Evolutionary conservation across 1,140 invertebrate genomes (phyloP).

Genomic region (Akabosia matsudoensis): DNA sequence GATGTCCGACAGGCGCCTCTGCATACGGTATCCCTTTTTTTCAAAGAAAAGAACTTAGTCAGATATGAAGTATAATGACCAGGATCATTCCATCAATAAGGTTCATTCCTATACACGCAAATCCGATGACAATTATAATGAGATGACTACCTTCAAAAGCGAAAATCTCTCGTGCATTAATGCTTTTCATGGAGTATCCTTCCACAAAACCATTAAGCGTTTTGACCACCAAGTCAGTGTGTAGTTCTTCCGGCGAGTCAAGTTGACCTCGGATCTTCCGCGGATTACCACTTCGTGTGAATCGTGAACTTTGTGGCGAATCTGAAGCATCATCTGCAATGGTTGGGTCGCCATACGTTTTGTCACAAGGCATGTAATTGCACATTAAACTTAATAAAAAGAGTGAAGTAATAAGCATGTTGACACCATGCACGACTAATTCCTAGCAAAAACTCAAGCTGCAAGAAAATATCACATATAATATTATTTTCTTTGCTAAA

Average conservation of each 20-base stretch:
- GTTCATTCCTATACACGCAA: too few relatives aligned
- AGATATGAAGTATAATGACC: not conserved
- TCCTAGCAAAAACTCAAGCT: not conserved
- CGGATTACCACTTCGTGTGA: not conserved
- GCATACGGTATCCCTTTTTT: constrained; percentile 20
- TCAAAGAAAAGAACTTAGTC: not conserved
- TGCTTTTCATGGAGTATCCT: not conserved
- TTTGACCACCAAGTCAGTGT: not conserved
- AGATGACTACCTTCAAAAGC: constrained; percentile 11
- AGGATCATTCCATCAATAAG: too few relatives aligned
- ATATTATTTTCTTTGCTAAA: too few relatives aligned
- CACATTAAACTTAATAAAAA: constrained; percentile 30
- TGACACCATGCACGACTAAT: not conserved
- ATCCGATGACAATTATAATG: not conserved
- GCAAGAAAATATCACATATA: too few relatives aligned
- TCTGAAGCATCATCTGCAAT: not conserved
- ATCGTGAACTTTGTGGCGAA: not conserved
- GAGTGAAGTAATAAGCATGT: constrained; percentile 14
- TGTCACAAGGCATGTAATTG: constrained; percentile 21
- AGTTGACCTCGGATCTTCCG: too few relatives aligned
- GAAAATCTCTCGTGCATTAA: not conserved
- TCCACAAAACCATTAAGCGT: not conserved
- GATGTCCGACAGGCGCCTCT: constrained; percentile 54
- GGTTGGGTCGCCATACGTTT: not conserved
- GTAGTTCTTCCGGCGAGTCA: not conserved